Conservation (phyloP, 2,797 vertebrate genomes). For the Oreortyx pictus region DNA sequence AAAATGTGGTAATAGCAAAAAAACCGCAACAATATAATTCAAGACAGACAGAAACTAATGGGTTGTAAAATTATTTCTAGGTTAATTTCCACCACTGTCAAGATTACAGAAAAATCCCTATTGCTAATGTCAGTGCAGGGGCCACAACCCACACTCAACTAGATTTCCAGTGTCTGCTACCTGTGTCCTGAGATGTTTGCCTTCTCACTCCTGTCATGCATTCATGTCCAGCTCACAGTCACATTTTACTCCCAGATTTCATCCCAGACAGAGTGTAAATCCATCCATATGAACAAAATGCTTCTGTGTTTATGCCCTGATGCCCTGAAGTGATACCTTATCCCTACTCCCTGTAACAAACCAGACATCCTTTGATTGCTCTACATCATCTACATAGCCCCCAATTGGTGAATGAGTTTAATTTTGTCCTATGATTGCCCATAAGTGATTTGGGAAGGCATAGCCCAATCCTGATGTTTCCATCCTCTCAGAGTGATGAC, state of each 20-base stretch:
- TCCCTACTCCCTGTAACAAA: not conserved
- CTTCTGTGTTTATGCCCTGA: not conserved
- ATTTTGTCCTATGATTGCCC: constrained; percentile 16
- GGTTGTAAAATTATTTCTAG: not conserved
- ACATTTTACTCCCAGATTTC: not conserved
- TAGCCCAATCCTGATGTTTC: not conserved
- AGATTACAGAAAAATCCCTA: not conserved
- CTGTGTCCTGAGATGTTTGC: not conserved
- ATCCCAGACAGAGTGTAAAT: not conserved
- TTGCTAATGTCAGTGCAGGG: not conserved
- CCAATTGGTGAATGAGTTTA: not conserved
- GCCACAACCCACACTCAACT: not conserved
- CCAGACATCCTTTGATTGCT: not conserved
- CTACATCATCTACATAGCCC: not conserved
- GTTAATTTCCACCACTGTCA: not conserved
- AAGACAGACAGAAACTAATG: not conserved
- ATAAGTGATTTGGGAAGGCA: constrained; percentile 23
- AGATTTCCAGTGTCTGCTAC: not conserved
- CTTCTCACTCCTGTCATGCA: not conserved
- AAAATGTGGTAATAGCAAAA: not conserved
- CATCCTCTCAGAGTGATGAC: not conserved
- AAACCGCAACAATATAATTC: not conserved
- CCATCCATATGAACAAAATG: not conserved
- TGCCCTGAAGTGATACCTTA: not conserved
- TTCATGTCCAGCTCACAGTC: not conserved